phyloP scores from a whole-genome alignment of 2,888 invertebrate species.

The Lampropteryx suffumata region DNA sequence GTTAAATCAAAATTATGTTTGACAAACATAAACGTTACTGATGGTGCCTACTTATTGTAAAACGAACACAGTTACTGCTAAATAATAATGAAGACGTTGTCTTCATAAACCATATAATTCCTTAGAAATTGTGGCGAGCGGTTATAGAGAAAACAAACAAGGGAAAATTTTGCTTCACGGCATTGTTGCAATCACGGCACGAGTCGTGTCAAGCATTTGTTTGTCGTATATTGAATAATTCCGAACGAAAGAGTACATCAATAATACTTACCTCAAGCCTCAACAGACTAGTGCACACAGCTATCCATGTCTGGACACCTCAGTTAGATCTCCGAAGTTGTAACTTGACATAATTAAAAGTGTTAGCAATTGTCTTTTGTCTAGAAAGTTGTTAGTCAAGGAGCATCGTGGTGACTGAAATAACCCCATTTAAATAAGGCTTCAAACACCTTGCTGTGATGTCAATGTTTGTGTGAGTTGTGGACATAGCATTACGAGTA shows the following conservation, averaged over 20 bases:
- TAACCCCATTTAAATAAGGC: background rate
- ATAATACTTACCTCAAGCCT: too few relatives aligned
- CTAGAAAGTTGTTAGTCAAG: too few relatives aligned
- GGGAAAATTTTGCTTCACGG: constrained; percentile 38
- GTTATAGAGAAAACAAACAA: constrained; percentile 38
- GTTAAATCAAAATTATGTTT: background rate
- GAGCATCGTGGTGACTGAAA: too few relatives aligned
- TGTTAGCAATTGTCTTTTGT: too few relatives aligned
- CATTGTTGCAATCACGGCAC: constrained; percentile 22
- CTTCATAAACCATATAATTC: constrained; percentile 17
- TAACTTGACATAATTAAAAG: too few relatives aligned
- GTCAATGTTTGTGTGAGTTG: constrained; percentile 1
- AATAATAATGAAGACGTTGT: background rate
- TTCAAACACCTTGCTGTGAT: background rate
- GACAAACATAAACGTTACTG: too few relatives aligned
- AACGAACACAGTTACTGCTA: too few relatives aligned
- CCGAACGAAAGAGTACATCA: too few relatives aligned
- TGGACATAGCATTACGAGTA: constrained; percentile 8
- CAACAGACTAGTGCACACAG: too few relatives aligned
- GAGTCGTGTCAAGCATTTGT: constrained; percentile 1
- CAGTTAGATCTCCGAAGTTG: too few relatives aligned
- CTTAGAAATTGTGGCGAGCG: constrained; percentile 14
- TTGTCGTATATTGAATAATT: background rate
- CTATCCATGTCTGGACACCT: too few relatives aligned
- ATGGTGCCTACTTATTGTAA: too few relatives aligned